Percentiles rank a stretch among this genome's conserved stretches.
Evolutionary conservation across 1,140 invertebrate genomes (phyloP).

Genomic region (Panulirus ornatus): DNA sequence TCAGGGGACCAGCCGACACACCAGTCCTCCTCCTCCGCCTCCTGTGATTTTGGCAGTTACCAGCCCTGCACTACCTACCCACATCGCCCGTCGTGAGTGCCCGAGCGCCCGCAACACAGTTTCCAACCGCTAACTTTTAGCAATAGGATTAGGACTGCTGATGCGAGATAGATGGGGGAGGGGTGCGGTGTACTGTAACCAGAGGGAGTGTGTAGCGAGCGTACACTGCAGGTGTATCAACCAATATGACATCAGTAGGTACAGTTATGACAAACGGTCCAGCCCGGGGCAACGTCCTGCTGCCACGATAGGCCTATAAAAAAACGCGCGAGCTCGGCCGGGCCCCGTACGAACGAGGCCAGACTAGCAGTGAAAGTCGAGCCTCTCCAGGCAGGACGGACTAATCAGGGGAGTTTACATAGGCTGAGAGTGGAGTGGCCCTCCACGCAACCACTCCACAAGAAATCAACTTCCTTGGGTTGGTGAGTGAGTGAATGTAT

Average conservation of each 20-base stretch:
- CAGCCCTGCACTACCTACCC: background rate
- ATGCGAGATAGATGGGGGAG: background rate
- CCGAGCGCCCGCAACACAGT: too few species aligned
- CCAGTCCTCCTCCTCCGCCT: too few species aligned
- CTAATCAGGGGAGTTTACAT: too few species aligned
- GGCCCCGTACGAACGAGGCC: slow-evolving; percentile 20
- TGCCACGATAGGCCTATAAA: slow-evolving; percentile 33
- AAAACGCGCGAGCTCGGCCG: slow-evolving; percentile 7
- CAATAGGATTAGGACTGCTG: too few species aligned
- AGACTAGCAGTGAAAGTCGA: background rate
- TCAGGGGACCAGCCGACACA: background rate
- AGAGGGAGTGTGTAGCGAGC: slow-evolving; percentile 5
- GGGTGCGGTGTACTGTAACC: background rate
- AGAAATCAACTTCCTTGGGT: too few species aligned
- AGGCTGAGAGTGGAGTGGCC: too few species aligned
- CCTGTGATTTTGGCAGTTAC: background rate
- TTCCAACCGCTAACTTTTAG: too few species aligned
- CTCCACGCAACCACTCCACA: too few species aligned
- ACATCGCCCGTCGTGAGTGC: too few species aligned
- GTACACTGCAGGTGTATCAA: slow-evolving; percentile 44
- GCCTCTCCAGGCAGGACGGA: too few species aligned
- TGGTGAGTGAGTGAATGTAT: too few species aligned
- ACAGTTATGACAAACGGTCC: slow-evolving; percentile 37
- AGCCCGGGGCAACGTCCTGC: slow-evolving; percentile 1
- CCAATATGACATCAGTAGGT: slow-evolving; percentile 25